These are phyloP conservation scores for Hydropsyche betteni DNA, from an alignment of 2,888 invertebrate genomes.

Conservation along the genomic window DNA sequence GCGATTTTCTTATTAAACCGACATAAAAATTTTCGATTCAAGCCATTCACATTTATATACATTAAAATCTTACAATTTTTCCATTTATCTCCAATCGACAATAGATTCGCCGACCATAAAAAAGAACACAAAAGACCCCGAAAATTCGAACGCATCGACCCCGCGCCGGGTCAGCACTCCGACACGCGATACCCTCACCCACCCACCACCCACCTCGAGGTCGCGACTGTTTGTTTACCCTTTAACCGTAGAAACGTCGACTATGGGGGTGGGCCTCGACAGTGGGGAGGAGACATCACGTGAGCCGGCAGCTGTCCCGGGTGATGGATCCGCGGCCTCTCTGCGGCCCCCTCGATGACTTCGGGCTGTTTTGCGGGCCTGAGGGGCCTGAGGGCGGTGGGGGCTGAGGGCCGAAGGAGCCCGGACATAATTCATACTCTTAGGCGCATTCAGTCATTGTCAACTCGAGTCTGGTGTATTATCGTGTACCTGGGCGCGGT, in stretches of 20 bases:
- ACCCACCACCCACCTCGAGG: background rate
- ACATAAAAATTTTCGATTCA: no score
- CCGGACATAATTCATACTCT: constrained; percentile 50
- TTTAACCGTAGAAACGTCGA: background rate
- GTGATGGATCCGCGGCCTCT: constrained; percentile 46
- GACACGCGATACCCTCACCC: background rate
- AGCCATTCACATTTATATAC: no score
- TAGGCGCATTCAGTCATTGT: constrained; percentile 48
- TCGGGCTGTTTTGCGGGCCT: background rate
- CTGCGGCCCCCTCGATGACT: constrained; percentile 23
- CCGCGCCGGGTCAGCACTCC: background rate
- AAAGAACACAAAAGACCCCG: no score
- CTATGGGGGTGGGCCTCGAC: background rate
- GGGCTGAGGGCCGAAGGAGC: constrained; percentile 14
- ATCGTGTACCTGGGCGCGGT: constrained; percentile 38
- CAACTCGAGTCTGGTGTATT: constrained; percentile 47
- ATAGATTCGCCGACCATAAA: no score
- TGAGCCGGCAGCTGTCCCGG: constrained; percentile 47
- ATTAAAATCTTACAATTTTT: no score
- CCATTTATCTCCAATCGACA: no score
- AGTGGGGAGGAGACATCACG: constrained; percentile 38
- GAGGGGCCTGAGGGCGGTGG: background rate
- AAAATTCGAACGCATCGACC: no score
- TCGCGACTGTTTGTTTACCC: constrained; percentile 27
- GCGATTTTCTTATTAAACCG: no score